These are phyloP conservation scores for Dendrolimus kikuchii DNA, from an alignment of 1,140 invertebrate species.

Conservation along the genomic window DNA sequence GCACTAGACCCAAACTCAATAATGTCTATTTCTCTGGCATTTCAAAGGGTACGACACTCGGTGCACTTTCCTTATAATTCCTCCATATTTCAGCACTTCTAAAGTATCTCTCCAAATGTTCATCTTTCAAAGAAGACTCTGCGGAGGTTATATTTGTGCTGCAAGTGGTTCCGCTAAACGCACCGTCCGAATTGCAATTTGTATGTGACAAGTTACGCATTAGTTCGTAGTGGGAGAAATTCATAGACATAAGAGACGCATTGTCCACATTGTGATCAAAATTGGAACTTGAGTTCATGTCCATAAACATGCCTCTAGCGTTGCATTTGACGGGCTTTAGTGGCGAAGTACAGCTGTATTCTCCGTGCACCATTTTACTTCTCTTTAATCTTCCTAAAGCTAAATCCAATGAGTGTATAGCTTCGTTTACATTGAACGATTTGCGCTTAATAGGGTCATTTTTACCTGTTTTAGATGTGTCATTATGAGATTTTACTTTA, in stretches of 20 bases:
- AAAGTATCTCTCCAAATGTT: constrained; percentile 56
- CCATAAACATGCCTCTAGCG: constrained; percentile 29
- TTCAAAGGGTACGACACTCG: constrained; percentile 18
- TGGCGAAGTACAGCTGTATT: constrained; percentile 15
- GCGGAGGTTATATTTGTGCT: constrained; percentile 19
- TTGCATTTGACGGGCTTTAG: constrained; percentile 12
- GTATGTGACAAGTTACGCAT: constrained; percentile 48
- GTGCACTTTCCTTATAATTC: constrained; percentile 11
- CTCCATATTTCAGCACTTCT: constrained; percentile 50
- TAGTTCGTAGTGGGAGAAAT: constrained; percentile 60
- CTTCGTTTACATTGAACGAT: constrained; percentile 44
- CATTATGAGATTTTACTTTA: constrained; percentile 37
- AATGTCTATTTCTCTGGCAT: constrained; percentile 20
- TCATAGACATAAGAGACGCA: constrained; percentile 45
- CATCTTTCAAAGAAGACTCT: constrained; percentile 35
- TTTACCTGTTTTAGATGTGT: constrained; percentile 21
- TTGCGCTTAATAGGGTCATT: constrained; percentile 38
- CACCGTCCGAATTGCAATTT: constrained; percentile 44
- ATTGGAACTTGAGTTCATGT: constrained; percentile 16
- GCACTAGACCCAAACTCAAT: neutral
- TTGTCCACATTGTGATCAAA: constrained; percentile 28
- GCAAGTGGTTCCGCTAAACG: constrained; percentile 38
- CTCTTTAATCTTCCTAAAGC: constrained; percentile 44
- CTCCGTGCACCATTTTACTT: constrained; percentile 33
- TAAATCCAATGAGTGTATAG: constrained; percentile 39